Base-by-base conservation (phyloP, 92 coral and sea anemone genomes). In the Plumapathes pennacea region DNA sequence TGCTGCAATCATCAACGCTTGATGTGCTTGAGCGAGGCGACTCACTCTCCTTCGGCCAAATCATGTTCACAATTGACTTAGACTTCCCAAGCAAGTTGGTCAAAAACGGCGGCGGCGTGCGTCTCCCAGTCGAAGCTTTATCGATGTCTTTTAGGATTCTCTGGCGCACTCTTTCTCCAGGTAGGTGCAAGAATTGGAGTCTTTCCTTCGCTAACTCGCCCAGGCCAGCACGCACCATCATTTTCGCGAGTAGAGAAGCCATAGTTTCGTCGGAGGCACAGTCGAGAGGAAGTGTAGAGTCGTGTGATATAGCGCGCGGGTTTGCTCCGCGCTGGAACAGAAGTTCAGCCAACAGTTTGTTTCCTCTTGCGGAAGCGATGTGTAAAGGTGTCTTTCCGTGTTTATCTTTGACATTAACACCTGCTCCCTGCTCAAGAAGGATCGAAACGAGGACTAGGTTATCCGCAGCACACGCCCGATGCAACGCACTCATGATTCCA, bases 361-460 rank as follows among this genome's bases (percentile, higher is more conserved):
- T 81, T 31, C 50, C 63, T 20, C 40, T 60, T 12, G 40, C 40
- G 18, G 85, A 73, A 3, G 89, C 86, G 10, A 88, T 52, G 19
- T 88, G 96, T 0, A 88, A 63, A 0, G 96, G 76, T 21, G 96
- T 73, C 13, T 67, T 72, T n/a, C 90, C 90, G n/a, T 72, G 70
- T 53, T 72, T 84, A 43, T 88, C 96, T 46, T 72, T 71, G 1
- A 59, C 67, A 56, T 88, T 78, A n/a, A 83, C 80, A 39, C 38
- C 53, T 0, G 57, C 44, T 5, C 64, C 75, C 38, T 68, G 48
- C 36, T 77, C 82, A 15, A 77, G 45, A 14, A 87, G 26, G 20
- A 72, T 51, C 25, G 80, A 66, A 29, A 83, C 90, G 20, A 82
- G 59, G 6, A 67, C 31, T 18, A 88, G 62, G 63, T 83, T 71